A percentile compares a stretch with the other conserved stretches of the same genome.
phyloP scores from a whole-genome alignment of 2,113 vertebrate species.

The Anolis carolinensis region DNA sequence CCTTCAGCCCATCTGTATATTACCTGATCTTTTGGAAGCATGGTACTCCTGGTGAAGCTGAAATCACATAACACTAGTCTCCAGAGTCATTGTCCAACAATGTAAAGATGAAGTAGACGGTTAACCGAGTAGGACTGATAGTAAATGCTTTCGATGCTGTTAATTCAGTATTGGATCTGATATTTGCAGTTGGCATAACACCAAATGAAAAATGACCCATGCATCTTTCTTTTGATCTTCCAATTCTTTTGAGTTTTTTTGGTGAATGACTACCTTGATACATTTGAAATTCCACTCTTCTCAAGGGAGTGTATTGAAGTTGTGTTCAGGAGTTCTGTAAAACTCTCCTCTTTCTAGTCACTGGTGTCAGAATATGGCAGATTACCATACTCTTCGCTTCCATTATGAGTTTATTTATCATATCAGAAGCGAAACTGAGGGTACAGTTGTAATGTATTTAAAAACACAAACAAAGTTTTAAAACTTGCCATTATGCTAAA shows the following conservation, averaged over 20 bases:
- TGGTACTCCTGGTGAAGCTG: too few relatives aligned
- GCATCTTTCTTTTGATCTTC: background rate
- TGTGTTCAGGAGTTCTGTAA: background rate
- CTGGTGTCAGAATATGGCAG: too few relatives aligned
- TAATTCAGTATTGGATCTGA: background rate
- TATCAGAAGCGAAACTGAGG: too few relatives aligned
- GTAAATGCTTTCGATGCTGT: background rate
- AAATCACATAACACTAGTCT: too few relatives aligned
- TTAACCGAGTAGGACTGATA: background rate
- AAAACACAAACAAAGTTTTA: too few relatives aligned
- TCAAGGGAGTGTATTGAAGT: background rate
- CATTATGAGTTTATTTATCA: too few relatives aligned
- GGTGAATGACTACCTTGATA: background rate
- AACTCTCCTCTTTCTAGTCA: background rate
- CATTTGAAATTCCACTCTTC: background rate
- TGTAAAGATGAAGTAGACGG: background rate
- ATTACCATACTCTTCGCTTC: too few relatives aligned
- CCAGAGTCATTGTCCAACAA: background rate
- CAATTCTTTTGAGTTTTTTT: background rate
- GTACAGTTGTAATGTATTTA: too few relatives aligned
- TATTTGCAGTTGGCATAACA: background rate
- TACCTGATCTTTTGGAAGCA: too few relatives aligned
- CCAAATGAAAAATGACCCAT: background rate
- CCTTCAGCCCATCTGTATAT: too few relatives aligned
- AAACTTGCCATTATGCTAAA: too few relatives aligned